Percentiles rank a stretch among this genome's conserved stretches.
phyloP scores from a whole-genome alignment of 2,113 vertebrate genomes.

The Solea senegalensis region DNA sequence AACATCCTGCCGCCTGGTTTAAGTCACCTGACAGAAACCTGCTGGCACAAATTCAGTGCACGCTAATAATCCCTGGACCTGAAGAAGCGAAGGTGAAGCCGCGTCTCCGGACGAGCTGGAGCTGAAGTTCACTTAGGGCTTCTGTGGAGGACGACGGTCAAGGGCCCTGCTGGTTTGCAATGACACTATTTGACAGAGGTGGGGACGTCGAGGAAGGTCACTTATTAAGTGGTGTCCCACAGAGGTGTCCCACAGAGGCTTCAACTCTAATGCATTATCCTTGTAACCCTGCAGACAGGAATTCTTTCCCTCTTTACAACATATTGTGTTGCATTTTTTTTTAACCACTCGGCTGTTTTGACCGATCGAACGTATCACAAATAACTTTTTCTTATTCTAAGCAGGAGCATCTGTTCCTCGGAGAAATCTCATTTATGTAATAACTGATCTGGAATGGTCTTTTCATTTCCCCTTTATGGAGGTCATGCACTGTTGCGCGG shows the following conservation, averaged over 20 bases:
- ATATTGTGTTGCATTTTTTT: slow-evolving; percentile 5
- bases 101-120: slow-evolving; percentile 41
- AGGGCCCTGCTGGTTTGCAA: slow-evolving; percentile 35
- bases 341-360: slow-evolving; percentile 30
- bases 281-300: no score
- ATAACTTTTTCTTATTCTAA: slow-evolving; percentile 8
- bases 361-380: slow-evolving; percentile 11
- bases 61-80: slow-evolving; percentile 51
- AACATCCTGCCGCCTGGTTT: slow-evolving; percentile 38
- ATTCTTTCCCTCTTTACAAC: not conserved
- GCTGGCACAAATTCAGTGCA: slow-evolving; percentile 50
- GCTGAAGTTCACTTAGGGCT: slow-evolving; percentile 40
- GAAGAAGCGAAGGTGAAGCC: slow-evolving; percentile 59
- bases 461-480: slow-evolving; percentile 55
- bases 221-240: slow-evolving; percentile 33
- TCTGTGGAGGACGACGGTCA: slow-evolving; percentile 45
- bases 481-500: slow-evolving; percentile 36
- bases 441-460: slow-evolving; percentile 29
- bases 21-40: slow-evolving; percentile 64
- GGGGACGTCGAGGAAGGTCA: not conserved
- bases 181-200: slow-evolving; percentile 22
- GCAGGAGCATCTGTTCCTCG: slow-evolving; percentile 4
- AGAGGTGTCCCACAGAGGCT: slow-evolving; percentile 22
- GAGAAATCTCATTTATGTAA: slow-evolving; percentile 48
- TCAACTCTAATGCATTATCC: not conserved